Base-by-base conservation (phyloP, 1,140 invertebrate species). In the Glossosoma conforme region DNA sequence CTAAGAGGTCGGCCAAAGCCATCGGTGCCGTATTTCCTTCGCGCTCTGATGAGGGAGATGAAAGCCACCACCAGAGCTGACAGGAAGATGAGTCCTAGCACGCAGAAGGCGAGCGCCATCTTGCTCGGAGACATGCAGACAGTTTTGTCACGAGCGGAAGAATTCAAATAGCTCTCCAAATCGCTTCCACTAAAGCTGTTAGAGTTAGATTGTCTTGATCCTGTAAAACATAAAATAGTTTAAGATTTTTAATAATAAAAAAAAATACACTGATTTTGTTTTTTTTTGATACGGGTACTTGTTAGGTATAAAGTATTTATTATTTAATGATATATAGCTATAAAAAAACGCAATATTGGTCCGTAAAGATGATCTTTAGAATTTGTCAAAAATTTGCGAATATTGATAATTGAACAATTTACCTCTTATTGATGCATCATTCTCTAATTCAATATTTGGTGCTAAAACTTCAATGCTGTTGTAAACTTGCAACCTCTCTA, bases 401-500 rank as follows among this genome's bases (percentile, higher is more conserved):
- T n/a, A n/a, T n/a, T n/a, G n/a, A n/a, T n/a, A n/a, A n/a, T n/a
- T n/a, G n/a, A n/a, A n/a, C n/a, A 11, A 24, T n/a, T 28, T 49
- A 75, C 72, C 72, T 73, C 67, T 62, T 41, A 75, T 73, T 3
- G 70, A 74, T 51, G 69, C 72, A 59, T 75, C 72, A 59, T 75
- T 70, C 54, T 84, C 82, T 40, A 82, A 62, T 61, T 86, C 83
- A 52, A 87, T 84, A 58, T 83, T 84, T 2, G 85, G 85, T 1
- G 85, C 84, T 47, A 82, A 66, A n/a, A 89, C 84, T 67, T 86
- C 83, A 30, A 87, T 78, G 48, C 84, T 86, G 58, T 89, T 89
- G 61, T 86, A 87, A 2, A 89, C 81, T 64, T 86, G 82, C 19
- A 87, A 69, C 56, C 77, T 72, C 60, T 86, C 82, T 46, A 87